Evolutionary conservation across 2,113 vertebrate genomes (phyloP).

Genomic region (Microtus ochrogaster): DNA sequence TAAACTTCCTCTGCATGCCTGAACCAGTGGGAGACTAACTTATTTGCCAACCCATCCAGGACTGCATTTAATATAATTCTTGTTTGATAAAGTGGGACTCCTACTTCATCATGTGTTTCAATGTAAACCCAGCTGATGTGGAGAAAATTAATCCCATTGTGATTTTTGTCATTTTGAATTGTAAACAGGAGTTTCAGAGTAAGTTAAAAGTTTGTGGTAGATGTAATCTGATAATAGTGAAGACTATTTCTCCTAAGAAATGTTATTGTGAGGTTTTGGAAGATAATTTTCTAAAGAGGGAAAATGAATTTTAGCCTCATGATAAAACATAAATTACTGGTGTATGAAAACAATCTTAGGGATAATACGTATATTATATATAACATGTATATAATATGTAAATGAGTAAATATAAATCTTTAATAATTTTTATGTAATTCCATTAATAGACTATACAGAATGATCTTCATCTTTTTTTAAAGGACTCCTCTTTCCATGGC

Average conservation of each 20-base stretch:
- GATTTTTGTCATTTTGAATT: slow-evolving; percentile 5
- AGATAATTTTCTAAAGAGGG: background rate
- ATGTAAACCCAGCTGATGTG: background rate
- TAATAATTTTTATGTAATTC: background rate
- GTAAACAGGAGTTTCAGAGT: background rate
- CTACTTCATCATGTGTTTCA: background rate
- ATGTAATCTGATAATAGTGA: background rate
- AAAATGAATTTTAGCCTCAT: background rate
- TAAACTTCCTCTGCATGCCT: background rate
- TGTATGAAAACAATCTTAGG: background rate
- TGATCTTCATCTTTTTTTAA: background rate
- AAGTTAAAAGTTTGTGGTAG: background rate
- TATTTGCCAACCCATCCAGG: background rate
- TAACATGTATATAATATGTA: background rate
- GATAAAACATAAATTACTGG: background rate
- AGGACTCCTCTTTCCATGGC: background rate
- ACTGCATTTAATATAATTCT: background rate
- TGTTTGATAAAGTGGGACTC: background rate
- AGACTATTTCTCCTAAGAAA: background rate
- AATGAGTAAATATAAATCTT: background rate
- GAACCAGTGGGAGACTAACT: background rate
- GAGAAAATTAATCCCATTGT: slow-evolving; percentile 4
- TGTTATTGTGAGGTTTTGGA: background rate
- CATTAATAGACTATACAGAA: background rate
- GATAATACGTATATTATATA: background rate